A percentile compares a stretch with the other conserved stretches of the same genome.
These are phyloP conservation scores for Entelurus aequoreus DNA, from an alignment of 2,113 vertebrate species.

Conservation along the genomic window DNA sequence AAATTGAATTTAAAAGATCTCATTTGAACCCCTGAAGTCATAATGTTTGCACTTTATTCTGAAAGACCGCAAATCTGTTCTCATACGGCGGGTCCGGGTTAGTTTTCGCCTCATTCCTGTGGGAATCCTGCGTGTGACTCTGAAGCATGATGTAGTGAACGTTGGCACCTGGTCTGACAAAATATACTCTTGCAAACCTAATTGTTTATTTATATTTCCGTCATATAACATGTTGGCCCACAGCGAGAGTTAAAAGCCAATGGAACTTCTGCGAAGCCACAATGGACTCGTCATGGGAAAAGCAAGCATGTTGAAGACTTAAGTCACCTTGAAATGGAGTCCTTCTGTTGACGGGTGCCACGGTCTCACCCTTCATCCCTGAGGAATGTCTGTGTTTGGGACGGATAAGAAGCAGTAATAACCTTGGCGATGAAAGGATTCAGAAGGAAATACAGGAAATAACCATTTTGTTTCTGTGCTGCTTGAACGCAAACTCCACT, in stretches of 20 bases:
- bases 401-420: conserved; percentile 27
- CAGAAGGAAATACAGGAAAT: not conserved
- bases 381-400: conserved; percentile 49
- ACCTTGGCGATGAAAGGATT: conserved; percentile 25
- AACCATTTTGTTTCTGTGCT: not conserved
- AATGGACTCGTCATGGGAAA: conserved; percentile 41
- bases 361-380: conserved; percentile 28
- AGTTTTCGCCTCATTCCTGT: no score
- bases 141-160: no score
- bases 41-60: no score
- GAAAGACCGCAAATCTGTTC: no score
- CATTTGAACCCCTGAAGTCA: no score
- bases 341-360: conserved; percentile 42
- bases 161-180: no score
- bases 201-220: no score
- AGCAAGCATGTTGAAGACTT: conserved; percentile 29
- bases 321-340: conserved; percentile 61
- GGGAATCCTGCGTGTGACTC: no score
- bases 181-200: no score
- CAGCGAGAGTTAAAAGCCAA: not conserved
- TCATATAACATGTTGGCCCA: not conserved
- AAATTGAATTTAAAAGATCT: no score
- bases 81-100: no score
- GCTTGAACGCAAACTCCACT: conserved; percentile 12
- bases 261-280: conserved; percentile 5